A percentile compares a stretch with the other conserved stretches of the same genome.
Conservation (phyloP, 2,888 invertebrate genomes). For the Ophion ventricosus region DNA sequence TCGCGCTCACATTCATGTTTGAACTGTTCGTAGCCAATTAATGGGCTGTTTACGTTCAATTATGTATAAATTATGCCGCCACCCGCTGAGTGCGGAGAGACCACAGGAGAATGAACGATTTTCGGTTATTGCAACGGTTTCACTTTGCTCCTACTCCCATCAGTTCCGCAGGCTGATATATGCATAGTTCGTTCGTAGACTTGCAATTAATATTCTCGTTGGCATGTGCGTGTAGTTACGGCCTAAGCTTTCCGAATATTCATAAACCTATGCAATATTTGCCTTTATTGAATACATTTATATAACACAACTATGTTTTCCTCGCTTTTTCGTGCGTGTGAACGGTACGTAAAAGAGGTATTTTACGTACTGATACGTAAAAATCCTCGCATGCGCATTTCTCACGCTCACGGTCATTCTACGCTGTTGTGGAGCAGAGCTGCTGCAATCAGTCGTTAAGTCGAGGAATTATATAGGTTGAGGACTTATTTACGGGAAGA, state of each 20-base stretch:
- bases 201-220: conserved; percentile 66
- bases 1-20: conserved; percentile 43
- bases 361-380: no score
- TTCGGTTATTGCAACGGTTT: conserved; percentile 46
- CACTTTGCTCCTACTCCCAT: background rate
- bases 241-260: conserved; percentile 23
- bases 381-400: no score
- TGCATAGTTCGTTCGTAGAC: conserved; percentile 20
- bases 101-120: conserved; percentile 27
- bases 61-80: conserved; percentile 73
- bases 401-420: no score
- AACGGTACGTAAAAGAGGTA: no score
- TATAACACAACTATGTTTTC: no score
- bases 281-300: conserved; percentile 56
- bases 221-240: conserved; percentile 19
- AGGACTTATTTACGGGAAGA: no score
- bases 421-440: no score
- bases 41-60: conserved; percentile 74
- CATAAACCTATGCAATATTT: conserved; percentile 47
- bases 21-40: conserved; percentile 71
- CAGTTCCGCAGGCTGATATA: background rate
- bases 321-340: no score
- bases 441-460: no score
- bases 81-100: conserved; percentile 46
- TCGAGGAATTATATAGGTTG: no score